phyloP scores from a whole-genome alignment of 1,140 invertebrate species.

The Physella acuta region DNA sequence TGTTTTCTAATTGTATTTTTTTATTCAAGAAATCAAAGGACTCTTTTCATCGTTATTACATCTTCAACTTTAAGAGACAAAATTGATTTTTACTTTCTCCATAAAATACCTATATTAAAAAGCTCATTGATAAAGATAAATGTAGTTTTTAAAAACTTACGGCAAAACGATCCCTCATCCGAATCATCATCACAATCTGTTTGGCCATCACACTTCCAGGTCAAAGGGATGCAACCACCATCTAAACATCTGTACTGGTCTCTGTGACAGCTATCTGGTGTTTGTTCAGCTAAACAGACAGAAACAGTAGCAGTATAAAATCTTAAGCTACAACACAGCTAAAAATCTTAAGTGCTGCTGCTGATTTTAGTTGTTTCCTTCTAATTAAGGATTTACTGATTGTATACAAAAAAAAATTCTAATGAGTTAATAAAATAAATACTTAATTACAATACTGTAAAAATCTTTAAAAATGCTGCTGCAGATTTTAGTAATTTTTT shows the following conservation, averaged over 20 bases:
- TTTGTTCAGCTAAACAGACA: slow-evolving; percentile 18
- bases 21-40: too few species aligned
- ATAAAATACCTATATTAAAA: neutral
- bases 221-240: slow-evolving; percentile 87
- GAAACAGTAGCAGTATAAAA: neutral
- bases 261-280: slow-evolving; percentile 38
- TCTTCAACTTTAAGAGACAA: neutral
- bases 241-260: slow-evolving; percentile 51
- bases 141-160: slow-evolving; percentile 58
- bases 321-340: too few species aligned
- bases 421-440: too few species aligned
- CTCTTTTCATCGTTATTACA: neutral
- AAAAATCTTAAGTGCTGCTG: too few species aligned
- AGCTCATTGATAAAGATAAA: neutral
- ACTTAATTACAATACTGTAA: too few species aligned
- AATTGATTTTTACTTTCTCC: neutral
- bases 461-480: too few species aligned
- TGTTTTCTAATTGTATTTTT: neutral
- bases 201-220: slow-evolving; percentile 86
- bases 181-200: slow-evolving; percentile 81
- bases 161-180: slow-evolving; percentile 73
- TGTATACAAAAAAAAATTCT: too few species aligned
- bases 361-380: too few species aligned
- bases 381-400: too few species aligned
- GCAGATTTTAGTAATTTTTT: too few species aligned